Evolutionary conservation across 2,888 invertebrate genomes (phyloP), one percentile per base, ranked within the genome.

Genomic region (Himalopsyche tibetana): DNA sequence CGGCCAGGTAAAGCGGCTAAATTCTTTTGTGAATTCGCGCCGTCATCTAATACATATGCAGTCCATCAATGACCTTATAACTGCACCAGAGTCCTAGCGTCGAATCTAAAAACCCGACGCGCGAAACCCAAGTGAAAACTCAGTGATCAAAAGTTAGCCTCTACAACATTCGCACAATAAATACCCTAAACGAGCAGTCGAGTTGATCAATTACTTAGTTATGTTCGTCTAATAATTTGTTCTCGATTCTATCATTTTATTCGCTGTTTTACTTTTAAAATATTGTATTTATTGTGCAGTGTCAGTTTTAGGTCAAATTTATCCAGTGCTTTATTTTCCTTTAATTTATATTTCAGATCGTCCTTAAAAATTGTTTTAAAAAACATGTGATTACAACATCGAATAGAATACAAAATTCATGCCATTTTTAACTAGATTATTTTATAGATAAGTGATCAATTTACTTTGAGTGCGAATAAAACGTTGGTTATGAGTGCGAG

Each of bases 301-400:
- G 36, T 74, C 36, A 36, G n/a, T 74, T 74, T 1, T 36, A 74
- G 28, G 74, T 74, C 36, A 36, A 74, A 74, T 5, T 12, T 74
- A 63, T 9, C 28, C 19, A 38, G 74, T 82, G 40, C 55, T 51
- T 51, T 38, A 79, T 17, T 19, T 45, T 19, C 0, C 15, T 45
- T 45, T 42, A 28, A 45, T 15, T 74, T 4, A 40, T 12, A 42
- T 84, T 84, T 80, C 80, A 84, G 84, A 55, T 84, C 84, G 74
- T 74, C 74, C 74, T 38, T 28, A 38, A 38, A 84, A 84, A 80
- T 81, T 79, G 55, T 19, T 55, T 12, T 55, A 36, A 81, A 80
- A 84, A 84, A 82, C 42, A 84, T 84, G 84, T 84, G 81, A 84
- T 83, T 42, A 40, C 8, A 84, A 84, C 84, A 84, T 80, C 84